phyloP scores from a whole-genome alignment of 2,797 vertebrate species.

The Danio tinwini region DNA sequence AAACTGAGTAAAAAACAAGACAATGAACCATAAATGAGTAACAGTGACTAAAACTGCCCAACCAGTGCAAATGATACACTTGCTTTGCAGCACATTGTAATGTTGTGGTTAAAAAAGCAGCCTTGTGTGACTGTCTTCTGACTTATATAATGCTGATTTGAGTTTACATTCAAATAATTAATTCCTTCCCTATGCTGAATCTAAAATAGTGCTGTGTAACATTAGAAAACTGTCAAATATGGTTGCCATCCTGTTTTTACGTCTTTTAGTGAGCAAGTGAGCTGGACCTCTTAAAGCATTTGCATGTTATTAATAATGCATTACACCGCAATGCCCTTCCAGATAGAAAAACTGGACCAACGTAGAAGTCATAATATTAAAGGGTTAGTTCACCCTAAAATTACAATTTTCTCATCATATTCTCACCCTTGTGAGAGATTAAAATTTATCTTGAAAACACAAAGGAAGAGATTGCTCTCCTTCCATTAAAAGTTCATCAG shows the following conservation, averaged over 20 bases:
- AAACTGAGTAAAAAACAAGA: conserved; percentile 28
- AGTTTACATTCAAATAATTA: conserved; percentile 1
- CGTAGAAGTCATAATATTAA: neutral
- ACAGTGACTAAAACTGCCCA: conserved; percentile 10
- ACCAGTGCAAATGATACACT: conserved; percentile 16
- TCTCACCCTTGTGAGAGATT: too few species aligned
- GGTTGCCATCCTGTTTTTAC: conserved; percentile 6
- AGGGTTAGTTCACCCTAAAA: neutral
- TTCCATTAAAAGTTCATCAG: too few species aligned
- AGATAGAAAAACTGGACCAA: neutral
- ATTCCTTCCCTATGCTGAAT: neutral
- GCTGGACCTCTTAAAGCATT: conserved; percentile 1
- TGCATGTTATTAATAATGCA: conserved; percentile 27
- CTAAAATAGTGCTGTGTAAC: neutral
- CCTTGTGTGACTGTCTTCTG: neutral
- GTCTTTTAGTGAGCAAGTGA: conserved; percentile 8
- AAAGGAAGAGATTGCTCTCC: too few species aligned
- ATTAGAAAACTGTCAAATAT: conserved; percentile 19
- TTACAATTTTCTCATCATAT: too few species aligned
- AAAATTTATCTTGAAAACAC: too few species aligned
- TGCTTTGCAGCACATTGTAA: conserved; percentile 10
- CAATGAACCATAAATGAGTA: conserved; percentile 14
- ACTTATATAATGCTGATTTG: neutral
- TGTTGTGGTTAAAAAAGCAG: conserved; percentile 9
- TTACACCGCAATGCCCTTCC: neutral